Conservation (phyloP, 2,888 invertebrate genomes). For the Apodemia duryi region DNA sequence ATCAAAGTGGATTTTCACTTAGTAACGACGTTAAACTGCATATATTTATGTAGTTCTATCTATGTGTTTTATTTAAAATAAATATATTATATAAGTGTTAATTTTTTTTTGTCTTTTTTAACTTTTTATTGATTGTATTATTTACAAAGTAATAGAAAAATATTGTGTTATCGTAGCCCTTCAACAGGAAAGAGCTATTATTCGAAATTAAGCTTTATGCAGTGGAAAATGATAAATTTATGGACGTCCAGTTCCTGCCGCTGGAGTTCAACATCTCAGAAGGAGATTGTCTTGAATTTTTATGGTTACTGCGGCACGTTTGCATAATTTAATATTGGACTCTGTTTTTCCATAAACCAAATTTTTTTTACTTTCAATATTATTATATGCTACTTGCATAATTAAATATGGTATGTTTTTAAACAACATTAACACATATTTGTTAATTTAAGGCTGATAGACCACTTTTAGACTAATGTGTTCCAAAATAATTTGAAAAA, state of each 20-base stretch:
- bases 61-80: too few relatives aligned
- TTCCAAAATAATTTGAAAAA: too few relatives aligned
- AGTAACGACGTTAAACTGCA: too few relatives aligned
- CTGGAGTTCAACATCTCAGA: conserved; percentile 49
- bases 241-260: conserved; percentile 69
- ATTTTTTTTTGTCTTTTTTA: not conserved
- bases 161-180: conserved; percentile 36
- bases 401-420: too few relatives aligned
- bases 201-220: conserved; percentile 77
- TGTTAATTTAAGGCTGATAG: too few relatives aligned
- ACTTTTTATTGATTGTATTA: not conserved
- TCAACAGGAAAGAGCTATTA: conserved; percentile 64
- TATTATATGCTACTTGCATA: too few relatives aligned
- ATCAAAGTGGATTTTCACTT: too few relatives aligned
- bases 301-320: conserved; percentile 67
- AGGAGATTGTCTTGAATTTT: conserved; percentile 59
- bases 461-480: too few relatives aligned
- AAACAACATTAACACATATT: too few relatives aligned
- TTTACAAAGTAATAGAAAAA: conserved; percentile 9
- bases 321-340: conserved; percentile 57
- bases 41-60: too few relatives aligned
- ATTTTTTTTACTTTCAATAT: not conserved
- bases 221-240: conserved; percentile 79
- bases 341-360: conserved; percentile 16
- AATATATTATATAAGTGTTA: too few relatives aligned